Base-by-base conservation (phyloP, 2,888 invertebrate genomes). In the Encarsia formosa region DNA sequence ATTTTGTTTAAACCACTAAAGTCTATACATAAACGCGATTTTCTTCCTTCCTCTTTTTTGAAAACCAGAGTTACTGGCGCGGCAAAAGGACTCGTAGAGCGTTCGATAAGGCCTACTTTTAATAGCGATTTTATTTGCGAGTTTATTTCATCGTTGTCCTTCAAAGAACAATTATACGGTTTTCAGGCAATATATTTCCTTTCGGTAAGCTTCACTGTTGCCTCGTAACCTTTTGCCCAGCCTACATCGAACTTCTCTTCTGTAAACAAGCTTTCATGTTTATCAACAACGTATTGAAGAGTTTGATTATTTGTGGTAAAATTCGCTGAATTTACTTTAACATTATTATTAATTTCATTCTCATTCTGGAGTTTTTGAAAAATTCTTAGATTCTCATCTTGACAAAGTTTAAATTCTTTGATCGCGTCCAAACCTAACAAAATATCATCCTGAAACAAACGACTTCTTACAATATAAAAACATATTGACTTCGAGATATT, bases 231-330 rank as follows among this genome's bases (percentile, higher is more conserved):
- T 41, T 55, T 58, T n/a, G 58, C 58, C 42, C 38, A 56, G 5
- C 61, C 61, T 4, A 62, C 38, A 50, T 61, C 61, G 50, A 60
- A 63, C 59, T 62, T 61, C 20, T 57, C 52, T 56, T 54, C 60
- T 34, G 58, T 58, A 57, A 63, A 62, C 16, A 60, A 39, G 22
- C 29, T 20, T 31, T 56, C 51, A 40, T 63, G 54, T 56, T 61
- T 50, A 1, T 58, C 49, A 40, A 63, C 49, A 18, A 62, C 24
- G 37, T 59, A 26, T 18, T 55, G 3, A 4, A 6, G 31, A 31
- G 31, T 4, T 31, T n/a, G n/a, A n/a, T n/a, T n/a, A n/a, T n/a
- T n/a, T n/a, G n/a, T n/a, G n/a, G n/a, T n/a, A n/a, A n/a, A n/a
- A n/a, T n/a, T n/a, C n/a, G n/a, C n/a, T n/a, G n/a, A n/a, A n/a